A percentile compares a stretch with the other conserved stretches of the same genome.
Evolutionary conservation across 2,888 invertebrate species (phyloP).

Genomic region (Drosophila melanosoma): DNA sequence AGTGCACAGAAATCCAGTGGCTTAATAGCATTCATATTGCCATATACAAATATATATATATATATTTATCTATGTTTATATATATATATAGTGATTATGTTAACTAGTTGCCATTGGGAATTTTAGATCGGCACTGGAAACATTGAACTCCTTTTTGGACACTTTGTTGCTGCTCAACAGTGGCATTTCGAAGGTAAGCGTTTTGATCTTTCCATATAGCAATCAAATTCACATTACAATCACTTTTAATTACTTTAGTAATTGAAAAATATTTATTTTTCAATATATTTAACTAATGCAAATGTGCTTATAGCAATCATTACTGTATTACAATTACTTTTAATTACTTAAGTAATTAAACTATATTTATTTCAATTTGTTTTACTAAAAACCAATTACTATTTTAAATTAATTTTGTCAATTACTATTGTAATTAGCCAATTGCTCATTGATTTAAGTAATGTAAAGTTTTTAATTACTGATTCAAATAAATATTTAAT

Average conservation of each 20-base stretch:
- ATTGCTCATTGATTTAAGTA: background rate
- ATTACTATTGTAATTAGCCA: background rate
- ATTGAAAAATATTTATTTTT: background rate
- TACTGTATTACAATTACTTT: background rate
- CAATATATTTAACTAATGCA: background rate
- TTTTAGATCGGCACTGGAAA: conserved; percentile 9
- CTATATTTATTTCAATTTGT: background rate
- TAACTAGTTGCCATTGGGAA: conserved; percentile 27
- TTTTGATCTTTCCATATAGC: background rate
- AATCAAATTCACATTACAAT: background rate
- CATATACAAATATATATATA: conserved; percentile 33
- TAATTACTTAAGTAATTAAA: background rate
- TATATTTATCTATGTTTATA: background rate
- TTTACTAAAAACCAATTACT: background rate
- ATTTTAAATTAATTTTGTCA: background rate
- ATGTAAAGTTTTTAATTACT: background rate
- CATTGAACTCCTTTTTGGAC: conserved; percentile 25
- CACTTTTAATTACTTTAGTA: background rate
- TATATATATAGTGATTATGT: conserved; percentile 24
- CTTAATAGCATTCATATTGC: conserved; percentile 40
- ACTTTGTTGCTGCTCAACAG: conserved; percentile 38
- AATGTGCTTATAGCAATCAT: background rate
- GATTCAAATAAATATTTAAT: background rate
- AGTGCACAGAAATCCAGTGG: conserved; percentile 33
- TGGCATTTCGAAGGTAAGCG: conserved; percentile 44